A percentile compares a stretch with the other conserved stretches of the same genome.
These are phyloP conservation scores for Drosophila quinaria DNA, from an alignment of 2,888 invertebrate species.

Conservation along the genomic window DNA sequence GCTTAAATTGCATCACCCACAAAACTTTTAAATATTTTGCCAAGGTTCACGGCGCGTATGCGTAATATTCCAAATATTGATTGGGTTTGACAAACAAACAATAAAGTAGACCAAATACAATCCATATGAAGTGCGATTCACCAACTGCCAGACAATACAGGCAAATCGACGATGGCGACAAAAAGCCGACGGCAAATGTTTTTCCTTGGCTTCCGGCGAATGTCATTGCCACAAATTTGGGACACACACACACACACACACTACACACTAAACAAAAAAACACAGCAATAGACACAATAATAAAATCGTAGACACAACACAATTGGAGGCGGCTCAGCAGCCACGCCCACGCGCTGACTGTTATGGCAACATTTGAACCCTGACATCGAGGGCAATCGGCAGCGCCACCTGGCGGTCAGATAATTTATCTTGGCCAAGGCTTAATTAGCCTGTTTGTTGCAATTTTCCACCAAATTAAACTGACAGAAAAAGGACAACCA, in stretches of 20 bases:
- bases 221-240: conserved; percentile 79
- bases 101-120: conserved; percentile 35
- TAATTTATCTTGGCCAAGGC: conserved; percentile 62
- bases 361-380: conserved; percentile 42
- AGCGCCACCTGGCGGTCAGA: conserved; percentile 66
- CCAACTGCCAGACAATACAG: conserved; percentile 52
- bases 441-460: conserved; percentile 71
- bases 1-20: conserved; percentile 37
- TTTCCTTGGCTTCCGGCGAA: conserved; percentile 79
- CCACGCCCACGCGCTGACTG: neutral
- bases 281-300: conserved; percentile 47
- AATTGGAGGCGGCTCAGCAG: conserved; percentile 19
- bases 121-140: conserved; percentile 53
- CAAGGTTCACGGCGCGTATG: conserved; percentile 31
- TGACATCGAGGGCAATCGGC: conserved; percentile 41
- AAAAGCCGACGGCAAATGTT: conserved; percentile 74
- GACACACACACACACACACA: conserved; percentile 46
- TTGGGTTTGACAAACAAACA: conserved; percentile 42
- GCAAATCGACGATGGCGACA: conserved; percentile 48
- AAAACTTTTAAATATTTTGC: conserved; percentile 13
- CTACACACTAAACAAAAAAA: conserved; percentile 20
- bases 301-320: conserved; percentile 32
- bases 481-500: conserved; percentile 40
- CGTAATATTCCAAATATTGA: conserved; percentile 55
- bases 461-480: conserved; percentile 78